A percentile compares a stretch with the other conserved stretches of the same genome.
phyloP scores from a whole-genome alignment of 2,888 invertebrate species.

The Lycophotia porphyrea region DNA sequence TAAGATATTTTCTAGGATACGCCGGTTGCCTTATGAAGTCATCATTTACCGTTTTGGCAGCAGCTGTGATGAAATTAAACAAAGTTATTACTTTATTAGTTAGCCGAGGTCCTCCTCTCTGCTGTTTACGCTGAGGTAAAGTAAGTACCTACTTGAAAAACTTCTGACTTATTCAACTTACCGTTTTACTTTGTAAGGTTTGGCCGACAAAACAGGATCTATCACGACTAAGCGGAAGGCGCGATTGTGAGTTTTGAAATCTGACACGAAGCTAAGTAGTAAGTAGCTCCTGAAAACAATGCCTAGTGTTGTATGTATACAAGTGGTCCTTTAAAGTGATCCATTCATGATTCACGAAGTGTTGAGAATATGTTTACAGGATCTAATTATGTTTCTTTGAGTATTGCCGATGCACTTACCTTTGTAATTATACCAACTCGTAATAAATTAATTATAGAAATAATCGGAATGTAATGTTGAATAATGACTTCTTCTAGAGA shows the following conservation, averaged over 20 bases:
- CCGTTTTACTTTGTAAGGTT: neutral
- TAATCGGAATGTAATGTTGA: neutral
- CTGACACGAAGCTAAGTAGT: neutral
- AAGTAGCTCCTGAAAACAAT: constrained; percentile 43
- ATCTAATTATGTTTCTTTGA: constrained; percentile 27
- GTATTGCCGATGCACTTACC: constrained; percentile 9
- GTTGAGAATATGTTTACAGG: constrained; percentile 19
- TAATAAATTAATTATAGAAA: neutral
- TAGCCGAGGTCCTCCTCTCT: too few species aligned
- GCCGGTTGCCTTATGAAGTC: too few species aligned
- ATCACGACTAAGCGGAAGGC: constrained; percentile 24
- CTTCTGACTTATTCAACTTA: neutral
- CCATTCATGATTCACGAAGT: constrained; percentile 22
- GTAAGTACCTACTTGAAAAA: neutral
- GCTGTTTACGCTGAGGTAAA: neutral
- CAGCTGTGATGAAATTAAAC: too few species aligned
- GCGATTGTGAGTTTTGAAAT: constrained; percentile 30
- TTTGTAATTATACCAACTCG: constrained; percentile 3
- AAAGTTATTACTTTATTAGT: too few species aligned
- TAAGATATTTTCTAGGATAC: too few species aligned
- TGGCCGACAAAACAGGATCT: neutral
- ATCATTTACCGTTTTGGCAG: too few species aligned
- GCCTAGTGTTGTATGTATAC: constrained; percentile 16
- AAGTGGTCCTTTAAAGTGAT: constrained; percentile 12
- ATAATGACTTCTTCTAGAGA: neutral